Conservation (phyloP, 2,888 invertebrate species). For the Microctonus brassicae region DNA sequence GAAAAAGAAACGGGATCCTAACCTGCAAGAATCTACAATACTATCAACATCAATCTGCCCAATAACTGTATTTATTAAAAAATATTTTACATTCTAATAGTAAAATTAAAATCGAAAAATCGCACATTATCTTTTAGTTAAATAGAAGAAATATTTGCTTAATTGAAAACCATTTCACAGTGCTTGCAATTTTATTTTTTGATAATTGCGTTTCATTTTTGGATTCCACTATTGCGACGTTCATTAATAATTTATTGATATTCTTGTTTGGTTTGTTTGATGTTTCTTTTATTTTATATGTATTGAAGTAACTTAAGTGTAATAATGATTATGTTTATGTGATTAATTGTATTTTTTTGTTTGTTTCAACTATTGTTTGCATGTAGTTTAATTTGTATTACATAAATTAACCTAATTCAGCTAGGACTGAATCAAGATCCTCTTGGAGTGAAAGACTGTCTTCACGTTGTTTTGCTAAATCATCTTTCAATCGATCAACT, state of each 20-base stretch:
- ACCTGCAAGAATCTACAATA: not conserved
- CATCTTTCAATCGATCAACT: constrained; percentile 88
- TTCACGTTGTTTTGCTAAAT: constrained; percentile 86
- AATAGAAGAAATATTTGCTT: constrained; percentile 29
- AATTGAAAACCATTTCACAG: not conserved
- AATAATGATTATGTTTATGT: constrained; percentile 25
- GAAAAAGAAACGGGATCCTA: constrained; percentile 2
- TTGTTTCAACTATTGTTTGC: not conserved
- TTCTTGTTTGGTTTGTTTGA: no score
- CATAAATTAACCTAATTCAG: constrained; percentile 80
- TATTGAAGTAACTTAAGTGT: constrained; percentile 1
- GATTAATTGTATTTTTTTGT: constrained; percentile 24
- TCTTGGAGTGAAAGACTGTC: constrained; percentile 83
- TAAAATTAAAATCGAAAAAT: not conserved
- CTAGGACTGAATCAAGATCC: constrained; percentile 87
- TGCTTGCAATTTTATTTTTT: not conserved
- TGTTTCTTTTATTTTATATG: constrained; percentile 7
- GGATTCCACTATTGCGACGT: not conserved
- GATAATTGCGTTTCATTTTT: constrained; percentile 9
- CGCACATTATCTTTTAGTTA: constrained; percentile 25
- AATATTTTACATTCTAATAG: constrained; percentile 60
- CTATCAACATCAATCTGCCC: constrained; percentile 39
- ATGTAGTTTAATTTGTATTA: not conserved
- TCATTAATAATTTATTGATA: not conserved
- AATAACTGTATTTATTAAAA: constrained; percentile 61